Evolutionary conservation across 1,140 invertebrate genomes (phyloP), one percentile per base, ranked within the genome.

Genomic region (Drosophila kikkawai): DNA sequence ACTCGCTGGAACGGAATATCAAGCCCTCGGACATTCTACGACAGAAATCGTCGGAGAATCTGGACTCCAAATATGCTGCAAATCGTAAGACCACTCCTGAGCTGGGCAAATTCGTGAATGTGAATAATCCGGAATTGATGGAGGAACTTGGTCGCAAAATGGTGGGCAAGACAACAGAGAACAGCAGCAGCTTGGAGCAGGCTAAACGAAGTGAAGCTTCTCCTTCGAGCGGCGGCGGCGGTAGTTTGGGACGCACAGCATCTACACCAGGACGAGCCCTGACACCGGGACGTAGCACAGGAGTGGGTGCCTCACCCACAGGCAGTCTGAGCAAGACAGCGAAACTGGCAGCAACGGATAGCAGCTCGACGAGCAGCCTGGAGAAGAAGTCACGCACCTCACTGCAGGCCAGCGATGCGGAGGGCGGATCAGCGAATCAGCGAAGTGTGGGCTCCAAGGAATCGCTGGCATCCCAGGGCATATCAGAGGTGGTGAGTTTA

Each of bases 11-110:
- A 60, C 86, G 92, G 1, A 92, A 93, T 57, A 81, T 93, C 13
- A 93, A 93, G 77, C 92, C 92, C 56, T 93, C 92, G 39, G 92
- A 93, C 51, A 91, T 93, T 29, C 63, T 93, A 17, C 76, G 92
- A 2, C 91, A 92, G 57, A 93, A 93, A 67, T 93, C 92, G 4
- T 87, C 88, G 2, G 92, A 93, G 58, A 80, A 91, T 70, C 65
- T 92, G 65, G 92, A 93, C 37, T 77, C 80, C 0, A 93, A 93
- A 42, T 70, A 82, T 17, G 68, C 83, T 1, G 65, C 81, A 7
- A 92, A 93, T 53, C 68, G 92, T 0, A 91, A 92, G 66, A 93
- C 92, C 29, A 92, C 92, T n/a, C 91, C 92, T 3, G 92, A 93
- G 60, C 73, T 93, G 17, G 65, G 79, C 6, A 92, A 92, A 37